Conservation (phyloP, 2,113 vertebrate species). For the Psettodes erumei region DNA sequence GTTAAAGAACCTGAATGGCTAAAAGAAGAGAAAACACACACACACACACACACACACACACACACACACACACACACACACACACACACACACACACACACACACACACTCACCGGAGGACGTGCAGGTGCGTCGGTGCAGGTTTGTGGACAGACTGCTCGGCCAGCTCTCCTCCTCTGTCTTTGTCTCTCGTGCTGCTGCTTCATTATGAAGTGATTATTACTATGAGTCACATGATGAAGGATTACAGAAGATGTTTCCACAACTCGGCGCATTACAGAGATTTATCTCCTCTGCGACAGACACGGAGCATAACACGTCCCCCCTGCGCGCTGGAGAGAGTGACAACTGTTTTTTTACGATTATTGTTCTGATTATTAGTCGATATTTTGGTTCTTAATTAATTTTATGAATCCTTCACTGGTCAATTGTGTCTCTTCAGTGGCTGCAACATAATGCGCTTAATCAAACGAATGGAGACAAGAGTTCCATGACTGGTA, state of each 20-base stretch:
- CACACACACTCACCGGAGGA: slow-evolving; percentile 62
- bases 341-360: not conserved
- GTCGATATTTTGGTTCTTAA: not conserved
- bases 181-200: slow-evolving; percentile 19
- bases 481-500: not conserved
- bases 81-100: no score
- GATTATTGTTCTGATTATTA: not conserved
- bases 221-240: slow-evolving; percentile 77
- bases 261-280: slow-evolving; percentile 58
- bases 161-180: slow-evolving; percentile 4
- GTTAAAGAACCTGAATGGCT: not conserved
- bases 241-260: slow-evolving; percentile 74
- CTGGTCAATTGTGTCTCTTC: not conserved
- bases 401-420: not conserved
- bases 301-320: not conserved
- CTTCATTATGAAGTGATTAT: slow-evolving; percentile 74
- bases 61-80: no score
- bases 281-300: slow-evolving; percentile 38
- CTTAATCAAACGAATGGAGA: not conserved
- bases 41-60: no score
- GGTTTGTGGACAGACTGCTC: not conserved
- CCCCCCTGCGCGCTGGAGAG: not conserved
- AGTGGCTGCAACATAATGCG: not conserved
- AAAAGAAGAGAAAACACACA: no score
- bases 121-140: slow-evolving; percentile 4